Conservation (phyloP, 2,113 vertebrate species). For the Rissa tridactyla region DNA sequence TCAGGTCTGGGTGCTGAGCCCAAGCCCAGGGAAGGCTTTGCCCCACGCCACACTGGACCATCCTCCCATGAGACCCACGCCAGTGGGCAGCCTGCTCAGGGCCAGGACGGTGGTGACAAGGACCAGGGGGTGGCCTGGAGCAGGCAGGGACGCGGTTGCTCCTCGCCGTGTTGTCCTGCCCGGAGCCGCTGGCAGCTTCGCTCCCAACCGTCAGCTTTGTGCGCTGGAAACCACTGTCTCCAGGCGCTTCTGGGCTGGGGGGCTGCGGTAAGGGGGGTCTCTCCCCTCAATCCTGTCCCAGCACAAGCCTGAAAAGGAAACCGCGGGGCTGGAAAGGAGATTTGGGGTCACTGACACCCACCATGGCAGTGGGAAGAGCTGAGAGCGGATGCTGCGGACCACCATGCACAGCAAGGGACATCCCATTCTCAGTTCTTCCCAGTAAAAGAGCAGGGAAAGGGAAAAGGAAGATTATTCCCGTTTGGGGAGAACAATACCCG, state of each 20-base stretch:
- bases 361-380: not conserved
- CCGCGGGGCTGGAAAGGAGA: not conserved
- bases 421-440: fast-evolving
- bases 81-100: not conserved
- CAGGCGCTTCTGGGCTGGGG: fast-evolving
- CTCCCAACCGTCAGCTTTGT: fast-evolving
- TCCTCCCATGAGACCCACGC: not conserved
- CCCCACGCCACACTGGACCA: not conserved
- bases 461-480: not conserved
- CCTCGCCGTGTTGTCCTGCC: fast-evolving
- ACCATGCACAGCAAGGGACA: fast-evolving
- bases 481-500: fast-evolving
- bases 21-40: not conserved
- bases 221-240: fast-evolving
- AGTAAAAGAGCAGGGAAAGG: no score
- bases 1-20: not conserved
- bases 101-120: not conserved
- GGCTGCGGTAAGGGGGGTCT: fast-evolving
- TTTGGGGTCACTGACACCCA: fast-evolving
- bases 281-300: not conserved
- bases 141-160: not conserved
- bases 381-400: fast-evolving
- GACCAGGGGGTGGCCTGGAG: fast-evolving
- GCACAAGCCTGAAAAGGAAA: not conserved
- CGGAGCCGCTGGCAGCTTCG: not conserved